A percentile compares a stretch with the other conserved stretches of the same genome.
These are phyloP conservation scores for Stramonita haemastoma DNA, from an alignment of 2,888 invertebrate genomes.

Conservation along the genomic window DNA sequence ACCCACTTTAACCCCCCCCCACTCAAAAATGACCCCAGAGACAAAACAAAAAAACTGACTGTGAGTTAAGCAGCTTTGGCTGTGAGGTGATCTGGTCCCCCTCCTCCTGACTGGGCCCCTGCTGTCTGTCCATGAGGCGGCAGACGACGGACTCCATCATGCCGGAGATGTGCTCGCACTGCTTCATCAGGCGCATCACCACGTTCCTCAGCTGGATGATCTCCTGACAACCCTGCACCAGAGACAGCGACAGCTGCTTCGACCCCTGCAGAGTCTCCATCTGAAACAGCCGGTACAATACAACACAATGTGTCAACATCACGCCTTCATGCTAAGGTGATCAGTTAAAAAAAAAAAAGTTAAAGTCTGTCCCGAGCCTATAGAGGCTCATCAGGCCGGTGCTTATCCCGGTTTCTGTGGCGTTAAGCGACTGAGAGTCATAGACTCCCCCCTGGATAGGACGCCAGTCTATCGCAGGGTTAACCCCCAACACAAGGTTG, in stretches of 20 bases:
- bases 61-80: slow-evolving; percentile 84
- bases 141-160: slow-evolving; percentile 89
- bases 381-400: too few relatives aligned
- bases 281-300: slow-evolving; percentile 56
- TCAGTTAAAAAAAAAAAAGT: too few relatives aligned
- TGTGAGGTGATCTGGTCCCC: slow-evolving; percentile 82
- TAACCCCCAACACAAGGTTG: too few relatives aligned
- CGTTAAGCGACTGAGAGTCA: too few relatives aligned
- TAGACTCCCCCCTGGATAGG: too few relatives aligned
- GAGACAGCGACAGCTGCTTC: slow-evolving; percentile 86
- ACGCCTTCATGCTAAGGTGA: not conserved
- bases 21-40: not conserved
- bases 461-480: too few relatives aligned
- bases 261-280: slow-evolving; percentile 81
- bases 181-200: slow-evolving; percentile 88
- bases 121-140: slow-evolving; percentile 72
- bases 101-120: slow-evolving; percentile 45
- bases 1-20: not conserved
- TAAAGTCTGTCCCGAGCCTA: too few relatives aligned
- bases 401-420: too few relatives aligned
- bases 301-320: not conserved
- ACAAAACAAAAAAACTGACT: slow-evolving; percentile 78
- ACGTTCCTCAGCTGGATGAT: slow-evolving; percentile 84
- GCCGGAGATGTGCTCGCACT: slow-evolving; percentile 89
- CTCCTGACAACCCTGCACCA: slow-evolving; percentile 88